phyloP scores from a whole-genome alignment of 2,888 invertebrate genomes.

The Temnothorax ravouxi region DNA sequence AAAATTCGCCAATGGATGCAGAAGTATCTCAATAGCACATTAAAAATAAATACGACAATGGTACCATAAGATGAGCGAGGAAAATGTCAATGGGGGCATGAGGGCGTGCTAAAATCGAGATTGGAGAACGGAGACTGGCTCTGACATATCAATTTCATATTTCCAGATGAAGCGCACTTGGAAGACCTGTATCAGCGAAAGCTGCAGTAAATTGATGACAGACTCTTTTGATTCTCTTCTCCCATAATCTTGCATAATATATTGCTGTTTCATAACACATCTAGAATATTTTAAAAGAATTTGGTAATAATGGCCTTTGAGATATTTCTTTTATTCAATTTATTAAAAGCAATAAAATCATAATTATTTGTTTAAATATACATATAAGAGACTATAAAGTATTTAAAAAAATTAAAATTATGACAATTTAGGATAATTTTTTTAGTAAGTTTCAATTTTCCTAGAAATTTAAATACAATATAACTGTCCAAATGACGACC shows the following conservation, averaged over 20 bases:
- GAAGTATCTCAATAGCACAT: not conserved
- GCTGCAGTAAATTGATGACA: slow-evolving; percentile 43
- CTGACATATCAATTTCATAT: slow-evolving; percentile 68
- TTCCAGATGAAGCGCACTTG: slow-evolving; percentile 60
- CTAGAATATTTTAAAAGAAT: not conserved
- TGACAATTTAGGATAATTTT: not conserved
- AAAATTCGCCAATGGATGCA: not conserved
- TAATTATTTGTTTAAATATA: not conserved
- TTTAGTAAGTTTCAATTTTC: not conserved
- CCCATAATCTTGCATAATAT: slow-evolving; percentile 42
- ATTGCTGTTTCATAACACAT: not conserved
- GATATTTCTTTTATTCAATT: not conserved
- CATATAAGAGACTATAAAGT: not conserved
- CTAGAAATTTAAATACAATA: not conserved
- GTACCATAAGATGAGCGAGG: slow-evolving; percentile 1
- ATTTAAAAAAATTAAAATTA: not conserved
- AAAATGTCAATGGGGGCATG: slow-evolving; percentile 25
- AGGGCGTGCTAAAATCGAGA: slow-evolving; percentile 48
- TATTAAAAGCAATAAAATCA: not conserved
- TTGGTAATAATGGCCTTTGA: not conserved
- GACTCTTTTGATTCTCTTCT: slow-evolving; percentile 51
- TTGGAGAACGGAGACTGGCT: slow-evolving; percentile 47
- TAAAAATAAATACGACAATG: slow-evolving; percentile 31
- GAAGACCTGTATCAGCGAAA: slow-evolving; percentile 66
- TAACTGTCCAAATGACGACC: not conserved